Evolutionary conservation across 1,140 invertebrate species (phyloP).

Genomic region (Araneus ventricosus): DNA sequence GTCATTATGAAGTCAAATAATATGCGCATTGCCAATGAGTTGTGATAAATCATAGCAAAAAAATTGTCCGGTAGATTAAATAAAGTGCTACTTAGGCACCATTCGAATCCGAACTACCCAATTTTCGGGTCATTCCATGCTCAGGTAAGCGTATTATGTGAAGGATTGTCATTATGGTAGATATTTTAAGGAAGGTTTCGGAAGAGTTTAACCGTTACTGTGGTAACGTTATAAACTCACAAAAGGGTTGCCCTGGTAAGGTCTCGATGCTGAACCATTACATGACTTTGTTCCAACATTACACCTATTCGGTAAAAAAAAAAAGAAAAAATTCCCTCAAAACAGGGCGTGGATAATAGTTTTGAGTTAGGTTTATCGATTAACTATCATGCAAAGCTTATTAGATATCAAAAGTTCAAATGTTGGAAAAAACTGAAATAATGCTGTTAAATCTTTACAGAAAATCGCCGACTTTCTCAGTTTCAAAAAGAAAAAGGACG

Average conservation of each 20-base stretch:
- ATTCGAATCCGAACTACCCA: background rate
- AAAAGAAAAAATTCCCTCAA: background rate
- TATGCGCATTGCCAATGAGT: no score
- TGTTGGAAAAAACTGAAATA: no score
- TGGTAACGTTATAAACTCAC: conserved; percentile 13
- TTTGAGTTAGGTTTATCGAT: background rate
- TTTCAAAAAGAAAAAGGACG: no score
- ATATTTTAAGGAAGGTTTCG: conserved; percentile 25
- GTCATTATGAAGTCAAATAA: no score
- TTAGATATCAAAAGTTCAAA: background rate
- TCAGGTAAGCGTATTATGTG: conserved; percentile 24
- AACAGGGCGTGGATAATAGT: background rate
- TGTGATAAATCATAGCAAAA: background rate
- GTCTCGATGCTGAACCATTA: background rate
- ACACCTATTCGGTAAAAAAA: background rate
- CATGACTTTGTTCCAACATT: background rate
- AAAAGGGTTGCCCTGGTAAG: background rate
- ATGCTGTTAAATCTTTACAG: no score
- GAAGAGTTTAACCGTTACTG: conserved; percentile 29
- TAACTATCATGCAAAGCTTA: background rate
- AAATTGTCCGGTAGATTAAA: background rate
- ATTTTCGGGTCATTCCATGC: background rate
- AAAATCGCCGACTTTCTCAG: no score
- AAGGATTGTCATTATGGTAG: conserved; percentile 6
- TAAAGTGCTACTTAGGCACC: background rate